These are phyloP conservation scores for Sarcophaga caerulescens DNA, from an alignment of 2,888 invertebrate genomes.

Conservation along the genomic window DNA sequence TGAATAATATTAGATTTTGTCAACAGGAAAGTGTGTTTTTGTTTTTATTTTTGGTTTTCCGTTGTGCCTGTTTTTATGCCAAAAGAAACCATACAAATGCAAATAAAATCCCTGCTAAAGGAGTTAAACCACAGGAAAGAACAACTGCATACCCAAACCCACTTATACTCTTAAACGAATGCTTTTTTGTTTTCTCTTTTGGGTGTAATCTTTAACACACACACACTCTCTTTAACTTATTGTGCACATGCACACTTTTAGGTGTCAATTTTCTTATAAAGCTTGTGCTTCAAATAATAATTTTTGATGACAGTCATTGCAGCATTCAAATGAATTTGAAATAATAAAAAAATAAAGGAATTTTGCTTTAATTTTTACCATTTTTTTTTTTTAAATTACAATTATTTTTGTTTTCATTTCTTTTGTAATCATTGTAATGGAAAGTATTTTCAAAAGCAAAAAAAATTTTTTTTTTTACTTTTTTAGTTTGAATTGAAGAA, in stretches of 20 bases:
- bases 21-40: background rate
- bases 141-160: background rate
- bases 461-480: background rate
- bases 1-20: slow-evolving; percentile 2
- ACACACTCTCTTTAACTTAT: background rate
- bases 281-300: background rate
- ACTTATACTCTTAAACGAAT: background rate
- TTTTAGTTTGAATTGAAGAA: too few relatives aligned
- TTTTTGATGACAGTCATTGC: background rate
- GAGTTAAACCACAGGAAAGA: slow-evolving; percentile 27
- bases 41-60: background rate
- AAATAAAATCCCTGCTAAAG: slow-evolving; percentile 47
- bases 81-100: slow-evolving; percentile 59
- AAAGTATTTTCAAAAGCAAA: background rate
- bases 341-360: too few relatives aligned
- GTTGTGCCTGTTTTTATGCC: slow-evolving; percentile 9
- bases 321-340: background rate
- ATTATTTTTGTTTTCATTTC: background rate
- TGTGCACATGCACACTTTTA: background rate
- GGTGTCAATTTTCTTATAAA: slow-evolving; percentile 35
- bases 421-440: background rate
- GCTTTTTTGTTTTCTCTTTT: too few relatives aligned
- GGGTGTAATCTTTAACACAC: background rate
- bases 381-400: background rate
- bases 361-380: too few relatives aligned